A percentile compares a stretch with the other conserved stretches of the same genome.
Evolutionary conservation across 1,140 invertebrate species (phyloP).

Genomic region (Drepana arcuata): DNA sequence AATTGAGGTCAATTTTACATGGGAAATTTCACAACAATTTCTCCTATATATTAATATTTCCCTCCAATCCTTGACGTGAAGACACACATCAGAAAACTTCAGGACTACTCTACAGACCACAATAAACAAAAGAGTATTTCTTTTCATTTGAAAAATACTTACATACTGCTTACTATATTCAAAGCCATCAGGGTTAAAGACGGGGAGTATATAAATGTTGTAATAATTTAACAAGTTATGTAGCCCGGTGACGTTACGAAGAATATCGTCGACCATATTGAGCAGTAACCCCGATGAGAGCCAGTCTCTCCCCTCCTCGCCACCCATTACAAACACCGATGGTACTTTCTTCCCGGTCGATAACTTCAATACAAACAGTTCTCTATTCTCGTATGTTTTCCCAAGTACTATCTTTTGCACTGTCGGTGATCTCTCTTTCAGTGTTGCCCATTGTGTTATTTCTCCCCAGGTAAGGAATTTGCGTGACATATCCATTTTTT

Average conservation of each 20-base stretch:
- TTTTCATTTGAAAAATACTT: constrained; percentile 8
- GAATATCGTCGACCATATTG: constrained; percentile 27
- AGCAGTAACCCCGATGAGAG: constrained; percentile 40
- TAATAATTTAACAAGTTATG: constrained; percentile 22
- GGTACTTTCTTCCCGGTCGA: constrained; percentile 24
- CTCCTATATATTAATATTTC: too few species aligned
- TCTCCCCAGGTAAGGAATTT: constrained; percentile 26
- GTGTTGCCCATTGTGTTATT: constrained; percentile 17
- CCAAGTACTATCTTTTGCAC: constrained; percentile 34
- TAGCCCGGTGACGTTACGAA: constrained; percentile 16
- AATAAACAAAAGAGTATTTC: too few species aligned
- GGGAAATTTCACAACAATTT: too few species aligned
- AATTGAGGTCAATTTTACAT: too few species aligned
- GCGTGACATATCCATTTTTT: too few species aligned
- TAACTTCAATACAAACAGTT: constrained; percentile 42
- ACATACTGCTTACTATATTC: constrained; percentile 27
- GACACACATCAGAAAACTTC: too few species aligned
- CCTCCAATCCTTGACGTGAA: too few species aligned
- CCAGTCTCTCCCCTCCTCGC: constrained; percentile 51
- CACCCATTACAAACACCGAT: constrained; percentile 43
- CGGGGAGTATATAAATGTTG: constrained; percentile 45
- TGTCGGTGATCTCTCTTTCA: constrained; percentile 12
- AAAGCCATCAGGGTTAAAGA: constrained; percentile 58
- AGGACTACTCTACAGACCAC: too few species aligned
- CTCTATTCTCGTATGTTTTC: constrained; percentile 40